These are phyloP conservation scores for Trachelus tabidus DNA, from an alignment of 2,888 invertebrate species.

Conservation along the genomic window DNA sequence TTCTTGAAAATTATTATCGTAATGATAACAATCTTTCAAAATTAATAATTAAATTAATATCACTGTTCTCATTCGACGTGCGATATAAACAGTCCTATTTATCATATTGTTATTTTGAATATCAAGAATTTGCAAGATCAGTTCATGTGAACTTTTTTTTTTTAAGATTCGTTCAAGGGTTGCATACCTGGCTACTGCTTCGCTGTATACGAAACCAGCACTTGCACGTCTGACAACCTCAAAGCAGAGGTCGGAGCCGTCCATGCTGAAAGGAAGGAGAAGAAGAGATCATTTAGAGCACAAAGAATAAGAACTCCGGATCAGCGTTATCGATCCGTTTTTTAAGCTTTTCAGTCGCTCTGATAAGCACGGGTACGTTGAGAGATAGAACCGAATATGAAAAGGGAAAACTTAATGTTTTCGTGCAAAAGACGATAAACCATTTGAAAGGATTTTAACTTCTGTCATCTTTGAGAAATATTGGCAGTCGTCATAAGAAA, in stretches of 20 bases:
- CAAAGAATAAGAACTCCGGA: background rate
- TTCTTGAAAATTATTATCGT: background rate
- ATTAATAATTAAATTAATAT: background rate
- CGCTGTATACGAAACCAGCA: conserved; percentile 98
- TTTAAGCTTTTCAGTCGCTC: background rate
- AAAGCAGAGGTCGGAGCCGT: conserved; percentile 97
- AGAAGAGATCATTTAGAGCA: background rate
- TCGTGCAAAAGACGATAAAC: background rate
- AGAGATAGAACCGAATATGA: background rate
- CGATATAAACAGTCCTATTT: background rate
- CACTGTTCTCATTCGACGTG: no score
- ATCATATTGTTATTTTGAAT: background rate
- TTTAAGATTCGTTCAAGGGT: background rate
- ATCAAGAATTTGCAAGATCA: background rate
- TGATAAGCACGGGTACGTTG: background rate
- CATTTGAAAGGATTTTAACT: background rate
- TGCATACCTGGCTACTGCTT: conserved; percentile 94
- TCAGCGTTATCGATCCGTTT: background rate
- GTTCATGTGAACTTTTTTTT: no score
- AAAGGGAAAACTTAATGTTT: background rate
- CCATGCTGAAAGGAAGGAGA: conserved; percentile 82
- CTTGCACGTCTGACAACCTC: conserved; percentile 96
- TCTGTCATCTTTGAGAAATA: background rate
- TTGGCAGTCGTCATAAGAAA: background rate
- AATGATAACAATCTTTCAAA: background rate